Percentiles rank a stretch among this genome's conserved stretches.
Conservation (phyloP, 2,888 invertebrate species). For the Meliscaeva auricollis region DNA sequence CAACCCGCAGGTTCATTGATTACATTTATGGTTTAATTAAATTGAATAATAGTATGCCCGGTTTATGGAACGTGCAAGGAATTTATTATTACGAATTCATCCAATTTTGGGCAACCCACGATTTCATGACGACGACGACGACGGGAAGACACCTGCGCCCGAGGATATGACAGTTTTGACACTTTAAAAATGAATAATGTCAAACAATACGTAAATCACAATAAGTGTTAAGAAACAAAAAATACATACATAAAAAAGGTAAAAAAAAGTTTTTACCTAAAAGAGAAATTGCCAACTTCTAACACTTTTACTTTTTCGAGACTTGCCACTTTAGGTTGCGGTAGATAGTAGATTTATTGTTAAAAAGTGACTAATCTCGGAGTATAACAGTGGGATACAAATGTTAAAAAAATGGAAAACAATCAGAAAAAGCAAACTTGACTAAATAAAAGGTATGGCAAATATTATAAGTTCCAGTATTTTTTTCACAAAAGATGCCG, state of each 20-base stretch:
- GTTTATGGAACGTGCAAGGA: constrained; percentile 46
- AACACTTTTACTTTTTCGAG: constrained; percentile 59
- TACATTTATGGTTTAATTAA: constrained; percentile 70
- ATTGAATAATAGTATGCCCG: constrained; percentile 65
- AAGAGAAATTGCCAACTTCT: constrained; percentile 55
- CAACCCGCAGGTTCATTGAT: constrained; percentile 54
- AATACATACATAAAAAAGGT: constrained; percentile 16
- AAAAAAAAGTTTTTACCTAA: constrained; percentile 26
- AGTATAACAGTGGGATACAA: background rate
- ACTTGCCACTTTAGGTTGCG: background rate
- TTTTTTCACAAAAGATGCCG: too few species aligned
- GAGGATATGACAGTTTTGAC: constrained; percentile 37
- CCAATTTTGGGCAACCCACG: constrained; percentile 26
- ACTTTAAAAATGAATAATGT: constrained; percentile 17
- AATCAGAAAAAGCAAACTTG: too few species aligned
- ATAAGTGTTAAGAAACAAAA: background rate
- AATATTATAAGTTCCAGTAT: too few species aligned
- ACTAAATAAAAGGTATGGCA: too few species aligned
- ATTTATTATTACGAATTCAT: constrained; percentile 35
- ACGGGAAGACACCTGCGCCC: constrained; percentile 56
- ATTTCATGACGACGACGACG: background rate
- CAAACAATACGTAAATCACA: background rate
- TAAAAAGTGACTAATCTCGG: constrained; percentile 37
- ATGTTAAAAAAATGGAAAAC: background rate
- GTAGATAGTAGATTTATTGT: background rate